phyloP scores from a whole-genome alignment of 2,888 invertebrate species.

The Hemaris fuciformis region DNA sequence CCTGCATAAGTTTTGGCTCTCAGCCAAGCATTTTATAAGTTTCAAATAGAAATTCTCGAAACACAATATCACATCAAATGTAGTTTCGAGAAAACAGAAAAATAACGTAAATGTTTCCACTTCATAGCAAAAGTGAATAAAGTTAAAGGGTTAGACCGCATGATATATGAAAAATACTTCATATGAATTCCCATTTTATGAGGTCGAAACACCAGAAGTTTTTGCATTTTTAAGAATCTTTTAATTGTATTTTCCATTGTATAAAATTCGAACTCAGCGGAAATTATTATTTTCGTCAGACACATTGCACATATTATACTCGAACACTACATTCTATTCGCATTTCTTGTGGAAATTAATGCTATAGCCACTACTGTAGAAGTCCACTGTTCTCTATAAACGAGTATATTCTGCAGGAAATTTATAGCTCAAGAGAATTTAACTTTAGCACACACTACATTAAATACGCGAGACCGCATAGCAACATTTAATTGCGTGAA shows the following conservation, averaged over 20 bases:
- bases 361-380: not conserved
- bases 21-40: not conserved
- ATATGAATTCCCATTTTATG: not conserved
- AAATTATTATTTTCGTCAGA: not conserved
- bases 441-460: not conserved
- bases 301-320: not conserved
- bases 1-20: not conserved
- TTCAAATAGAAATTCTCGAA: not conserved
- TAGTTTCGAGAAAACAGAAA: not conserved
- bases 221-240: too few species aligned
- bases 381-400: not conserved
- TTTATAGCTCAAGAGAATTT: not conserved
- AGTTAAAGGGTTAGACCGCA: not conserved
- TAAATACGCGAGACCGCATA: conserved; percentile 18
- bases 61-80: not conserved
- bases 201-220: too few species aligned
- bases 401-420: not conserved
- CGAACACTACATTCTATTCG: not conserved
- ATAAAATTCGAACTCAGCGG: too few species aligned
- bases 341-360: not conserved
- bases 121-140: not conserved
- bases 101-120: not conserved
- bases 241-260: too few species aligned
- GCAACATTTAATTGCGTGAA: conserved; percentile 18
- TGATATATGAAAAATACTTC: not conserved